Conservation (phyloP, 1,140 invertebrate genomes). For the Hermetia illucens region DNA sequence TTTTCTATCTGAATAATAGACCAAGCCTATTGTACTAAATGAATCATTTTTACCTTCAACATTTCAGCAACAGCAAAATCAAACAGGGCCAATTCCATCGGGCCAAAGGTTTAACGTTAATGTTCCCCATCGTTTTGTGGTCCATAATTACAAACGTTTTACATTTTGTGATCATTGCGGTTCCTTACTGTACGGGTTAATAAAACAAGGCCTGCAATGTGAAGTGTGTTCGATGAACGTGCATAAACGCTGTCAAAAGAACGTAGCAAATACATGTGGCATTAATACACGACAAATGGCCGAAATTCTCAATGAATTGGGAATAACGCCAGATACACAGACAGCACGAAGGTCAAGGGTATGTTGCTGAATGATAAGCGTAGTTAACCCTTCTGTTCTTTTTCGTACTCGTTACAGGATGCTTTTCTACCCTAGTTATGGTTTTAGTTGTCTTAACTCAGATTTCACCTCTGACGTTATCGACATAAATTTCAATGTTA, state of each 20-base stretch:
- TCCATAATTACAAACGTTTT: slow-evolving; percentile 92
- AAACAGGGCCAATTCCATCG: slow-evolving; percentile 31
- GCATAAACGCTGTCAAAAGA: slow-evolving; percentile 97
- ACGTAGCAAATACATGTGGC: slow-evolving; percentile 98
- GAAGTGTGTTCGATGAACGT: slow-evolving; percentile 96
- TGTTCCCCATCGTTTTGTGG: slow-evolving; percentile 85
- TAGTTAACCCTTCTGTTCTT: background rate
- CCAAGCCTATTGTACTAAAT: background rate
- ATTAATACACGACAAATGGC: slow-evolving; percentile 96
- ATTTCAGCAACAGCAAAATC: slow-evolving; percentile 19
- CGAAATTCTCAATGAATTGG: slow-evolving; percentile 77
- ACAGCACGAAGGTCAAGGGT: slow-evolving; percentile 49
- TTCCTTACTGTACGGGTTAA: slow-evolving; percentile 74
- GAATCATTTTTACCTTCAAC: background rate
- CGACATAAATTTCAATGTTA: too few relatives aligned
- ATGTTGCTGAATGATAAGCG: slow-evolving; percentile 5
- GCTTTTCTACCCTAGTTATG: too few relatives aligned
- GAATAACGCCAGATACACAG: slow-evolving; percentile 72
- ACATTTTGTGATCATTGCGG: slow-evolving; percentile 99
- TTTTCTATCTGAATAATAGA: slow-evolving; percentile 11
- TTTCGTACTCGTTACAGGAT: too few relatives aligned
- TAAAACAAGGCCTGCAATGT: slow-evolving; percentile 94
- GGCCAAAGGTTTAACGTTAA: slow-evolving; percentile 93
- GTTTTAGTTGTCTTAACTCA: too few relatives aligned
- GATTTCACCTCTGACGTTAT: too few relatives aligned